Percentiles rank a stretch among this genome's conserved stretches.
These are phyloP conservation scores for Psittacula echo DNA, from an alignment of 2,797 vertebrate species.

Conservation along the genomic window DNA sequence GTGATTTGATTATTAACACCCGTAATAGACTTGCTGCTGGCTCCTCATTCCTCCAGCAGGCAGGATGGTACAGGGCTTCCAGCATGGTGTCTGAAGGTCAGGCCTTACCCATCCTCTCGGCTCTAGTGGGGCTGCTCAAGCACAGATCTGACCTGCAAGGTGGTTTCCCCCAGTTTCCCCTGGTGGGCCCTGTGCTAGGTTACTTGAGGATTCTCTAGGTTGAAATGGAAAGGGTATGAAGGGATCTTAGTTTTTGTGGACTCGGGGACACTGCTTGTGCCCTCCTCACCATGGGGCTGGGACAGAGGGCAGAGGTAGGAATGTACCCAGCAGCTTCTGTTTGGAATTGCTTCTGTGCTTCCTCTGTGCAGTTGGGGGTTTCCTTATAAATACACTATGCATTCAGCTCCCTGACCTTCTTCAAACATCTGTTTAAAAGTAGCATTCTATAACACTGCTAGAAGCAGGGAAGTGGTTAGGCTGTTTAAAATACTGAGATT, in stretches of 20 bases:
- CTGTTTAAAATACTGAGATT: background rate
- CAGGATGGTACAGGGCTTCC: background rate
- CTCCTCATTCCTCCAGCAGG: background rate
- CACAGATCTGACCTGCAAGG: background rate
- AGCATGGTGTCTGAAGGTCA: accelerated
- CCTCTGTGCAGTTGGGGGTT: background rate
- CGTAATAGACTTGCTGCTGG: background rate
- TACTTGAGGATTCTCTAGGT: background rate
- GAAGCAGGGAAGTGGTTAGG: background rate
- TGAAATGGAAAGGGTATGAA: background rate
- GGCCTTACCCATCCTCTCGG: accelerated
- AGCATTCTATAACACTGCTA: background rate
- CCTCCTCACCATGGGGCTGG: accelerated
- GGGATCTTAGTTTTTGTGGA: accelerated
- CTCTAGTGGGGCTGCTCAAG: background rate
- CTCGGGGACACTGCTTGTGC: background rate
- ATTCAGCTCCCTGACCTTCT: background rate
- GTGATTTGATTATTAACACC: background rate
- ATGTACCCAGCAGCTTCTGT: background rate
- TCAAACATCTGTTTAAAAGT: background rate
- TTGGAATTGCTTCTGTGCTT: background rate
- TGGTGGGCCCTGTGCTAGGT: background rate
- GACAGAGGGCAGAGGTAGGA: background rate
- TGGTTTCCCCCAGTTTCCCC: background rate
- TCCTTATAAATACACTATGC: background rate